phyloP scores from a whole-genome alignment of 2,797 vertebrate genomes.

The Neomorphus geoffroyi region DNA sequence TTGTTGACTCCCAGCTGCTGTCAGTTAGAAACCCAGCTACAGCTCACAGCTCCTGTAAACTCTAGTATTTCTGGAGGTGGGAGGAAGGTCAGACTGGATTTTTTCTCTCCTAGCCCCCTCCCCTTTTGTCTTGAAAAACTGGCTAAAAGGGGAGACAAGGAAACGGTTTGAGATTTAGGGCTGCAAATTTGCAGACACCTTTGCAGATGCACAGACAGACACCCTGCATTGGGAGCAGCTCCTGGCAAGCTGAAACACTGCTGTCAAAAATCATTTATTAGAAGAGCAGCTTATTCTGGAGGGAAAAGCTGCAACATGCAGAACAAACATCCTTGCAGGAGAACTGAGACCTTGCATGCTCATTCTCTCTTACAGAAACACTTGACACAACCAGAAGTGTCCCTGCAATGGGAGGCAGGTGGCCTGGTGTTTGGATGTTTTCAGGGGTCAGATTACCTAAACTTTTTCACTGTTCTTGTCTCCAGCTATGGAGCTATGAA shows the following conservation, averaged over 20 bases:
- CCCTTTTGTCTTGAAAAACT: not conserved
- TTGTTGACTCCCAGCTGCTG: slow-evolving; percentile 29
- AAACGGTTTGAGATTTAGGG: not conserved
- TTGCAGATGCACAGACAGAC: slow-evolving; percentile 3
- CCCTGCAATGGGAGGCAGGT: not conserved
- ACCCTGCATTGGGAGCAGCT: not conserved
- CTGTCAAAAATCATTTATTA: slow-evolving; percentile 33
- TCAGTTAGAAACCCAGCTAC: not conserved
- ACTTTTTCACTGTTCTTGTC: not conserved
- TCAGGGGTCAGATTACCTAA: not conserved
- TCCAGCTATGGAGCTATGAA: not conserved
- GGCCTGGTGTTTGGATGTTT: not conserved
- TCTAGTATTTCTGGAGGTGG: not conserved
- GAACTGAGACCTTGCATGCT: not conserved
- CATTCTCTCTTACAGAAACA: not conserved
- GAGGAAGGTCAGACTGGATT: not conserved
- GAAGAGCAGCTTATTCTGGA: slow-evolving; percentile 5
- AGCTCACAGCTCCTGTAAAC: not conserved
- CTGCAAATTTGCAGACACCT: not conserved
- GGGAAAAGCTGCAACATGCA: not conserved
- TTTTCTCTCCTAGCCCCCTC: not conserved
- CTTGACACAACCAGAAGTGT: not conserved
- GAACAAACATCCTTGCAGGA: not conserved
- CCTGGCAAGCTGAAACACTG: slow-evolving; percentile 16
- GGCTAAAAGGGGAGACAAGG: not conserved